A percentile compares a stretch with the other conserved stretches of the same genome.
These are phyloP conservation scores for Spinus pinus DNA, from an alignment of 2,797 vertebrate genomes.

Conservation along the genomic window DNA sequence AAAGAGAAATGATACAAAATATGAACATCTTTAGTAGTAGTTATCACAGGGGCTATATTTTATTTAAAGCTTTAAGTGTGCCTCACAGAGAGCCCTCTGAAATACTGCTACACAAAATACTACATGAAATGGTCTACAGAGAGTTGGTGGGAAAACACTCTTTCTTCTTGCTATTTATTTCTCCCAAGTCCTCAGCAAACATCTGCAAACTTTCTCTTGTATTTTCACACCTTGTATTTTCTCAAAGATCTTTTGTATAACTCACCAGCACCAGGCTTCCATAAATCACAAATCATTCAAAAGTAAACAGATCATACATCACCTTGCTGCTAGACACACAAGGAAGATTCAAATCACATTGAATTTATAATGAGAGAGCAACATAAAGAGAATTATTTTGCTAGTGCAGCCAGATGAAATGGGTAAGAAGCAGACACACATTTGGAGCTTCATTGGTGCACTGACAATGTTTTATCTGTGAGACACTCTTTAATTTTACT, in stretches of 20 bases:
- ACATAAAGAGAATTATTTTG: not conserved
- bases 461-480: not conserved
- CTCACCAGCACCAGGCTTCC: not conserved
- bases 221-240: not conserved
- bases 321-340: not conserved
- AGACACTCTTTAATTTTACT: constrained; percentile 39
- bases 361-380: not conserved
- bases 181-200: not conserved
- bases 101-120: not conserved
- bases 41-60: not conserved
- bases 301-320: not conserved
- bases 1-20: not conserved
- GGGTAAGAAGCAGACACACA: not conserved
- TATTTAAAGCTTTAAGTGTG: not conserved
- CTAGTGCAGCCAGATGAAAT: not conserved
- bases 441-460: not conserved
- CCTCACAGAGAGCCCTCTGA: not conserved
- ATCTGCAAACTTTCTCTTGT: not conserved
- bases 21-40: not conserved
- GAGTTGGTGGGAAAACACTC: not conserved
- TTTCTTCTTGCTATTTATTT: not conserved
- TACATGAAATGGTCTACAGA: not conserved
- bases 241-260: not conserved
- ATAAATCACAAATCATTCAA: not conserved
- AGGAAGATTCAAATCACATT: not conserved